Evolutionary conservation across 2,888 invertebrate species (phyloP).

Genomic region (Onthophagus sagittarius): DNA sequence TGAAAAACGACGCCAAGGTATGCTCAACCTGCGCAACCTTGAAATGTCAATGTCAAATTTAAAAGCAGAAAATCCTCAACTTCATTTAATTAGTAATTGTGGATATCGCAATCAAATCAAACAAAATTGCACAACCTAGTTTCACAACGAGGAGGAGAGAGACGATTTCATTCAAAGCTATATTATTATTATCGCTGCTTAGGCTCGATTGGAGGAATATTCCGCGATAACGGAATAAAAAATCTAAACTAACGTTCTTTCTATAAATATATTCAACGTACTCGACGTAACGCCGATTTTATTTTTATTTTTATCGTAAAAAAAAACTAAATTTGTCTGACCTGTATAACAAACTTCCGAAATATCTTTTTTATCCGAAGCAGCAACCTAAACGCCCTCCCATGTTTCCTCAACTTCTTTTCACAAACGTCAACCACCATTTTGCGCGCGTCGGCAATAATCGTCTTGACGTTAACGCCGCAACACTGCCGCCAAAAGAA

Average conservation of each 20-base stretch:
- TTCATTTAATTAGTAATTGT: too few relatives aligned
- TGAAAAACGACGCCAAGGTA: neutral
- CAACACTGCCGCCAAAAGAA: neutral
- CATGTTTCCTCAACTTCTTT: neutral
- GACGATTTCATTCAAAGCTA: neutral
- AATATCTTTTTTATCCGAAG: conserved; percentile 23
- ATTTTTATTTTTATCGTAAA: too few relatives aligned
- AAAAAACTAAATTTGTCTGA: conserved; percentile 16
- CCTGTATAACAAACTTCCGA: conserved; percentile 24
- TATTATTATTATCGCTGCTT: neutral
- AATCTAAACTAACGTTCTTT: neutral
- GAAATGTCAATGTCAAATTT: neutral
- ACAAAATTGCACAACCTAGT: neutral
- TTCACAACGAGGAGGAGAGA: neutral
- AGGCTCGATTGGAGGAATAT: neutral
- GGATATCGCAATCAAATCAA: neutral
- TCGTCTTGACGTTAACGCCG: neutral
- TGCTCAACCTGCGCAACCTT: neutral
- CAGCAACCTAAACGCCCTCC: conserved; percentile 10
- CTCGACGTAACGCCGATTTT: too few relatives aligned
- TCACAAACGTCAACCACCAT: conserved; percentile 7
- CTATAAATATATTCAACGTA: neutral
- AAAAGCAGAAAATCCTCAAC: too few relatives aligned
- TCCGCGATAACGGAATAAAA: neutral
- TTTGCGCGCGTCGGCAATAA: neutral